Evolutionary conservation across 2,888 invertebrate species (phyloP).

Genomic region (Macaria notata): DNA sequence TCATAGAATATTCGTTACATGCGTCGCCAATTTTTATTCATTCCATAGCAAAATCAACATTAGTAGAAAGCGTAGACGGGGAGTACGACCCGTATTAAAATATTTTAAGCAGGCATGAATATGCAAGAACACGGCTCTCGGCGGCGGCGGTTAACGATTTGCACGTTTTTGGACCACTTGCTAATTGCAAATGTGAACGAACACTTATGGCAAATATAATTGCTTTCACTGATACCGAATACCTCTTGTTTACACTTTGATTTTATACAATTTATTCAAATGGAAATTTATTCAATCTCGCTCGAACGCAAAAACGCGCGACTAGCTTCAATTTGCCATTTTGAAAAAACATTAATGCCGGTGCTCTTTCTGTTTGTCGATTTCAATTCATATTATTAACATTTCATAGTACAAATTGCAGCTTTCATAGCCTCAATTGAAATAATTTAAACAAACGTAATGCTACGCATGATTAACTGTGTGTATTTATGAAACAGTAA

Average conservation of each 20-base stretch:
- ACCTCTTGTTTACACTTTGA: conserved; percentile 59
- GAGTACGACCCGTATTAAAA: conserved; percentile 76
- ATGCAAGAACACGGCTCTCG: conserved; percentile 78
- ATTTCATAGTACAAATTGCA: neutral
- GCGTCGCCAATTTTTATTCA: conserved; percentile 48
- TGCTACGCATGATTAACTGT: no score
- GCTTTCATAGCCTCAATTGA: neutral
- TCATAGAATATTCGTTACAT: conserved; percentile 8
- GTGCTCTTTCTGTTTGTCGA: neutral
- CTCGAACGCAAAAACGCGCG: neutral
- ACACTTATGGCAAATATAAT: conserved; percentile 79
- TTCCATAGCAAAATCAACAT: conserved; percentile 71
- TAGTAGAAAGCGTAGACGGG: conserved; percentile 69
- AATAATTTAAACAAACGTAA: no score
- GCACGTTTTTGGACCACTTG: conserved; percentile 80
- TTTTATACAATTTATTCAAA: conserved; percentile 31
- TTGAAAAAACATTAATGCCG: neutral
- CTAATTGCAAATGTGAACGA: conserved; percentile 81
- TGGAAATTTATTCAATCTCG: conserved; percentile 19
- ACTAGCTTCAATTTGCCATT: conserved; percentile 12
- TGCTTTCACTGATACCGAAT: conserved; percentile 72
- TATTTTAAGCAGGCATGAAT: conserved; percentile 82
- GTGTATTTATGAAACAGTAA: no score
- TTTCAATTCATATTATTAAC: neutral
- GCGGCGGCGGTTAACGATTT: conserved; percentile 76